These are phyloP conservation scores for Phalanger gymnotis DNA, from an alignment of 2,797 vertebrate species.

Conservation along the genomic window DNA sequence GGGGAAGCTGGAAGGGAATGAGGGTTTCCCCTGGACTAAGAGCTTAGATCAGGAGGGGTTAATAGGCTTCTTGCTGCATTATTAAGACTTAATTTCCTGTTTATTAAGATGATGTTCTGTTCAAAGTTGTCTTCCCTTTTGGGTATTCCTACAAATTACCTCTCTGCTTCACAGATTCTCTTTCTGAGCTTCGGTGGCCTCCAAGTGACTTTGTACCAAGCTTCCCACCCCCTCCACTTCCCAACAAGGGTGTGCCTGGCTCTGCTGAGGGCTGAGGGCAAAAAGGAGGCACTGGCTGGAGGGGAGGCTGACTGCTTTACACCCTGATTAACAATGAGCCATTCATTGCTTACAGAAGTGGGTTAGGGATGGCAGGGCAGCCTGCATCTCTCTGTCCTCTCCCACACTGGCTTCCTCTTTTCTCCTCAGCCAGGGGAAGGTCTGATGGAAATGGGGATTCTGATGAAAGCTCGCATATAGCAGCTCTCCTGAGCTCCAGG, in stretches of 20 bases:
- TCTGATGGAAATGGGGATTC: not conserved
- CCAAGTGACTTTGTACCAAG: conserved; percentile 44
- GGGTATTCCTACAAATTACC: conserved; percentile 83
- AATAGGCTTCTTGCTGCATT: conserved; percentile 85
- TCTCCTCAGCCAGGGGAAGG: not conserved
- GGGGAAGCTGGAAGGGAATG: conserved; percentile 31
- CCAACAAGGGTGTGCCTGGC: not conserved
- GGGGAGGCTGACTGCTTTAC: fast-evolving
- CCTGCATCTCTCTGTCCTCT: not conserved
- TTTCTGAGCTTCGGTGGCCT: conserved; percentile 54
- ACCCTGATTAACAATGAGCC: not conserved
- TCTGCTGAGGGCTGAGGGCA: not conserved
- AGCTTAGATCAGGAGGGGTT: conserved; percentile 83
- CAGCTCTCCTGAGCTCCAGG: not conserved
- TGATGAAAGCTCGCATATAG: not conserved
- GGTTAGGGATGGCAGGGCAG: not conserved
- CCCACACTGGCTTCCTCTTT: not conserved
- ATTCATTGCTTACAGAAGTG: not conserved
- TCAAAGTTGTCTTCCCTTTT: conserved; percentile 82
- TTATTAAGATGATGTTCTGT: conserved; percentile 82
- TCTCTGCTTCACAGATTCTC: conserved; percentile 70
- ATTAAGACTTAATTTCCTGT: conserved; percentile 86
- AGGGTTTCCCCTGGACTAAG: conserved; percentile 64
- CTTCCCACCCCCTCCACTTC: conserved; percentile 54
- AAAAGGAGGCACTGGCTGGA: not conserved